These are phyloP conservation scores for Orchestia grillus DNA, from an alignment of 1,140 invertebrate species.

Conservation along the genomic window DNA sequence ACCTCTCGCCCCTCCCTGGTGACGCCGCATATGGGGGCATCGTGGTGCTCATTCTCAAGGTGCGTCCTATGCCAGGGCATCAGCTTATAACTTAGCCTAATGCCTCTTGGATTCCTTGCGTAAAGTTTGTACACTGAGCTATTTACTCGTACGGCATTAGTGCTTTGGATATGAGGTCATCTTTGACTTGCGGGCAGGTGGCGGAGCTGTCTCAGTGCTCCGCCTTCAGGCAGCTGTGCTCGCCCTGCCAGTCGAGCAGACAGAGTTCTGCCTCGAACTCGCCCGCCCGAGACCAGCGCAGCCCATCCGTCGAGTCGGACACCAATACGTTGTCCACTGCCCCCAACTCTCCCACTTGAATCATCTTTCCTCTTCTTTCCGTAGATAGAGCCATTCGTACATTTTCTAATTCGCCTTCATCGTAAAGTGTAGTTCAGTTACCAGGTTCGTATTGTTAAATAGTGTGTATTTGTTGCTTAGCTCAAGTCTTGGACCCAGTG, in stretches of 20 bases:
- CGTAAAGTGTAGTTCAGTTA: not conserved
- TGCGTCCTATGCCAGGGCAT: not conserved
- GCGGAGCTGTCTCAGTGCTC: not conserved
- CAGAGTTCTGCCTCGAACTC: not conserved
- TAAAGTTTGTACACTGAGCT: too few relatives aligned
- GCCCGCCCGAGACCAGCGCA: not conserved
- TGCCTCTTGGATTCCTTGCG: too few relatives aligned
- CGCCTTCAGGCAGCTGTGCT: not conserved
- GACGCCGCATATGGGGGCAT: not conserved
- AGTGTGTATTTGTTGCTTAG: not conserved
- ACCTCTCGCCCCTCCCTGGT: not conserved
- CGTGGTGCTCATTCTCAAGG: constrained; percentile 12
- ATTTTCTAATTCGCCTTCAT: not conserved
- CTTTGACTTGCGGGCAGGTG: not conserved
- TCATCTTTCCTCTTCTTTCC: not conserved
- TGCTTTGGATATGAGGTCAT: not conserved
- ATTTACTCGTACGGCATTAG: not conserved
- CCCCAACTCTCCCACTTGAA: not conserved
- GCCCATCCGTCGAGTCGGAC: not conserved
- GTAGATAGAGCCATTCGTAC: not conserved
- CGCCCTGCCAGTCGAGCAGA: not conserved
- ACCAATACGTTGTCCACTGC: not conserved
- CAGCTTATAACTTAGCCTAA: too few relatives aligned
- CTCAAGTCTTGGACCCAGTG: not conserved
- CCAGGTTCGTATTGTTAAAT: not conserved